phyloP scores from a whole-genome alignment of 1,140 invertebrate species.

The Papilio polyxenes region DNA sequence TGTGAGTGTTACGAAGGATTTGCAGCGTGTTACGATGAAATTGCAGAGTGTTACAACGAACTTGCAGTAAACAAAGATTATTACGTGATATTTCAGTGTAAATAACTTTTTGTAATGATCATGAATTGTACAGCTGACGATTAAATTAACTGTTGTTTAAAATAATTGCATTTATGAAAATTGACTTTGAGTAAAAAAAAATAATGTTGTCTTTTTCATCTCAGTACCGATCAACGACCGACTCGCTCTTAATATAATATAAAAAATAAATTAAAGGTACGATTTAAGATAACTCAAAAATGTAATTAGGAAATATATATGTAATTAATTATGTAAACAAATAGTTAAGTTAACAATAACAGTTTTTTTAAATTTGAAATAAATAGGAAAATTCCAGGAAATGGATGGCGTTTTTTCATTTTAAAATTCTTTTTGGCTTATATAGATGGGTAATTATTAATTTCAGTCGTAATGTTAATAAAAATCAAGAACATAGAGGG shows the following conservation, averaged over 20 bases:
- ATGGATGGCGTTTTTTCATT: background rate
- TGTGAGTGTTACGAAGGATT: background rate
- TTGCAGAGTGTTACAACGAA: background rate
- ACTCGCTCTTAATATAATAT: background rate
- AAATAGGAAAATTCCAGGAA: background rate
- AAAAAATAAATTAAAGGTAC: background rate
- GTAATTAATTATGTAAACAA: no score
- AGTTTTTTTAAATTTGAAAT: no score
- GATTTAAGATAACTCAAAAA: background rate
- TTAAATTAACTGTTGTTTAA: background rate
- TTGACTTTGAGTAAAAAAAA: background rate
- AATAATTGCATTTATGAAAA: background rate
- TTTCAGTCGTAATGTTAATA: no score
- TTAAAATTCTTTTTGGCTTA: no score
- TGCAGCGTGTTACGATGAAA: background rate
- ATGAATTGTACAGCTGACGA: background rate
- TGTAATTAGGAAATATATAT: background rate
- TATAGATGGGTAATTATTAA: no score
- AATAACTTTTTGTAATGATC: slow-evolving; percentile 7
- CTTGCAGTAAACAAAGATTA: background rate
- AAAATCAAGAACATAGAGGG: no score
- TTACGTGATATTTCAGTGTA: slow-evolving; percentile 6
- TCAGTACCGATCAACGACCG: background rate
- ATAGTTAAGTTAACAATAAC: no score
- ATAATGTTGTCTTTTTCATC: background rate